Evolutionary conservation across 2,797 vertebrate genomes (phyloP).

Genomic region (Nannoperca australis): DNA sequence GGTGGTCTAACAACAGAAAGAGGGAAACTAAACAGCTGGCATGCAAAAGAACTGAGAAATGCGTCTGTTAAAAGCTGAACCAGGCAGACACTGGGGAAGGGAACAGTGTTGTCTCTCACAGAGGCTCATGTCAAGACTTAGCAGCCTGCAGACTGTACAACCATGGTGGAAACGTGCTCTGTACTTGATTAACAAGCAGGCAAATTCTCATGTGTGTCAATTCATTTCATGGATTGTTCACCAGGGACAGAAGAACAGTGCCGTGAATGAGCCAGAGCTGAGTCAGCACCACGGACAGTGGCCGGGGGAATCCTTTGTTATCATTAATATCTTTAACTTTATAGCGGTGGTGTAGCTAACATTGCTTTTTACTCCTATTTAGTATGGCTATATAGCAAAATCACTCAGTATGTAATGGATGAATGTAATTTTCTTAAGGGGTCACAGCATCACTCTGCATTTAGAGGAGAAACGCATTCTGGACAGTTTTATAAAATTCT

Average conservation of each 20-base stretch:
- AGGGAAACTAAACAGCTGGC: conserved; percentile 24
- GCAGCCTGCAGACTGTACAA: conserved; percentile 19
- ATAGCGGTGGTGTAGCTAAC: not conserved
- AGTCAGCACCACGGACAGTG: conserved; percentile 66
- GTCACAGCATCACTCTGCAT: not conserved
- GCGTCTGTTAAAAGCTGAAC: not conserved
- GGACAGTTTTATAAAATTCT: not conserved
- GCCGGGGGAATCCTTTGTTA: not conserved
- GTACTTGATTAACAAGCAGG: conserved; percentile 26
- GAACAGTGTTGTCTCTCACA: not conserved
- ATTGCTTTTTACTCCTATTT: not conserved
- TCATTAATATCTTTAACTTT: not conserved
- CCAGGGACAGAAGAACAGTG: not conserved
- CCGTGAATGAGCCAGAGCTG: not conserved
- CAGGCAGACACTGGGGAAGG: not conserved
- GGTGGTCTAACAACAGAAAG: conserved; percentile 6
- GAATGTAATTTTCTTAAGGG: not conserved
- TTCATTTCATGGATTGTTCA: not conserved
- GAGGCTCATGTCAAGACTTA: conserved; percentile 8
- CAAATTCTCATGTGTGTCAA: conserved; percentile 1
- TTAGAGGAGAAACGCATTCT: not conserved
- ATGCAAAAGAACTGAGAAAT: conserved; percentile 5
- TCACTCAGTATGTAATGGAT: not conserved
- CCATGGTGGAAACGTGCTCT: conserved; percentile 6
- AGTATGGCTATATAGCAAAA: not conserved